These are phyloP conservation scores for Drosophila kanapiae DNA, from an alignment of 1,140 invertebrate species.

Conservation along the genomic window DNA sequence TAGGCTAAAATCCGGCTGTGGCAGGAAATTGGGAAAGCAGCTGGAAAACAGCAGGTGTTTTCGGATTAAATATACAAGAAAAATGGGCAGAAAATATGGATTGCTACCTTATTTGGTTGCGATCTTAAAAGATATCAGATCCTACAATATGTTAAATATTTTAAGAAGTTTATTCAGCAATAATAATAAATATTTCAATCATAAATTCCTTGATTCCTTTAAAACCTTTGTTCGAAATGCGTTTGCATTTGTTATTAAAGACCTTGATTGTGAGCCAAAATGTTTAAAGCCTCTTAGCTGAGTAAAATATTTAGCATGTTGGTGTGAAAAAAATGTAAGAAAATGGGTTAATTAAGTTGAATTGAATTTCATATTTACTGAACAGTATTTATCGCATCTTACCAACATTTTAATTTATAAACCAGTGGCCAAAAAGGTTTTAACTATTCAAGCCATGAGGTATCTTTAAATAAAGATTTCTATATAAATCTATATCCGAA, in stretches of 20 bases:
- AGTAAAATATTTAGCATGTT: background rate
- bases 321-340: background rate
- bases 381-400: background rate
- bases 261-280: background rate
- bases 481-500: no score
- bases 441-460: no score
- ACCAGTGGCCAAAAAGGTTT: background rate
- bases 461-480: no score
- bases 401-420: background rate
- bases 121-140: background rate
- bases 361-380: background rate
- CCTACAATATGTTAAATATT: no score
- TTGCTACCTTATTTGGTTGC: no score
- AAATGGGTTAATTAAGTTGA: constrained; percentile 2
- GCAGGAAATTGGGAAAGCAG: constrained; percentile 9
- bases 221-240: background rate
- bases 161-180: background rate
- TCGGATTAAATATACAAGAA: background rate
- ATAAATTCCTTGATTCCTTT: background rate
- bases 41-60: constrained; percentile 26
- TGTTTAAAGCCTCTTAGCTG: background rate
- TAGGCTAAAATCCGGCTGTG: constrained; percentile 25
- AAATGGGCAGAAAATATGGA: background rate
- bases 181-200: background rate
- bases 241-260: background rate